Evolutionary conservation across 1,140 invertebrate species (phyloP), one percentile per base, ranked within the genome.

Genomic region (Drosophila sturtevanti): DNA sequence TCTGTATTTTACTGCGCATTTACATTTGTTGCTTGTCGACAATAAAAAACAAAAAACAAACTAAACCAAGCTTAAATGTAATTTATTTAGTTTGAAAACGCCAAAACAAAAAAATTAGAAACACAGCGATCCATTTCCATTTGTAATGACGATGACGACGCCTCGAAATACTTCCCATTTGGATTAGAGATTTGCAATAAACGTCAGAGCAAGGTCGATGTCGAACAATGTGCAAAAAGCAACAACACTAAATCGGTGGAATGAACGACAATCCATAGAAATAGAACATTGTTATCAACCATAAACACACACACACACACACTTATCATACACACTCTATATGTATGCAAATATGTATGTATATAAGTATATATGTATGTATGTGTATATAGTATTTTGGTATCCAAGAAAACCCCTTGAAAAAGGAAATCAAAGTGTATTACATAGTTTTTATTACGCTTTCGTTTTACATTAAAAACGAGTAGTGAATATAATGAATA

Each of bases 111-210:
- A 38, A 31, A 41, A 60, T 59, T 59, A 60, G 35, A 38, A 31
- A 41, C n/a, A 35, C 12, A 12, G 14, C 27, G 54, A 31, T 56
- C 31, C 54, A 56, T 54, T 56, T 56, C 31, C 54, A 35, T 56
- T 56, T 55, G 24, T 55, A 24, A 55, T 27, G 24, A 35, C 38
- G 38, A 35, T 14, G n/a, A 11, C 14, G 7, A 44, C 35, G 35
- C 10, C 35, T 11, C 35, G 7, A 48, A 48, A 21, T 35, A 35
- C 35, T 60, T 37, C 58, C 37, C 37, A 21, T n/a, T 41, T 44
- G 60, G n/a, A 44, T 24, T 65, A 54, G 58, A 74, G 58, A 74
- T 66, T 70, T 54, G 75, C 71, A 63, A 73, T 12, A 21, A n/a
- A 61, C 41, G 16, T 21, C 41, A 11, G 9, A 10, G 35, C 37